Evolutionary conservation across 2,797 vertebrate genomes (phyloP), one percentile per base, ranked within the genome.

Genomic region (Petrocephalus sullivani): DNA sequence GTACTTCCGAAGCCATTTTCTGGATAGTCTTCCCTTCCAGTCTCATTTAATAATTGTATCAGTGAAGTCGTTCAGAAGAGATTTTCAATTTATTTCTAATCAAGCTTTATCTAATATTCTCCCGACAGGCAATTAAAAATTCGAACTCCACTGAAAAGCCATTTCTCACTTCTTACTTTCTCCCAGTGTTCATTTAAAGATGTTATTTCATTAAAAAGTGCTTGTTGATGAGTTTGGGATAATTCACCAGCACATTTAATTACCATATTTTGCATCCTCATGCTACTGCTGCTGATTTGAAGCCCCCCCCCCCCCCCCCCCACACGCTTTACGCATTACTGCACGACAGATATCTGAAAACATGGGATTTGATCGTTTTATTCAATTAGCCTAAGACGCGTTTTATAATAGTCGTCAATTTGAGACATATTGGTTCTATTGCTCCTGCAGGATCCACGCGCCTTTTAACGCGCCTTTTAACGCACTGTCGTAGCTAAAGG

Each of bases 1-100:
- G 64, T 53, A 86, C 87, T 90, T 89, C 88, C 58, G 89, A 82
- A 67, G 87, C 81, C 83, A 88, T 90, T 90, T 91, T 92, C 91
- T 92, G 87, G 57, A 46, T 82, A 87, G 87, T 90, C 91, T 92
- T 91, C 89, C 88, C 90, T 90, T 91, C 91, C 93, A 92, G 93
- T 95, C 94, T 94, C 89, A 90, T 94, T 93, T 89, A 92, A 91
- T 94, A 94, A 94, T 93, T 94, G 93, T 94, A 95, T 94, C 93
- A 93, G 92, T 91, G 92, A 91, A 95, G 93, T 93, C 93, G 94
- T 94, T 95, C 94, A 95, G 94, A 91, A 94, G 95, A 95, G 94
- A 95, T 96, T 96, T 96, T 94, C 94, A 96, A 96, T 96, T 96
- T 96, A 96, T 96, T 96, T 96, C 95, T 95, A 95, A 96, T 96